Conservation (phyloP, 2,797 vertebrate genomes). For the Rallus crepitans region DNA sequence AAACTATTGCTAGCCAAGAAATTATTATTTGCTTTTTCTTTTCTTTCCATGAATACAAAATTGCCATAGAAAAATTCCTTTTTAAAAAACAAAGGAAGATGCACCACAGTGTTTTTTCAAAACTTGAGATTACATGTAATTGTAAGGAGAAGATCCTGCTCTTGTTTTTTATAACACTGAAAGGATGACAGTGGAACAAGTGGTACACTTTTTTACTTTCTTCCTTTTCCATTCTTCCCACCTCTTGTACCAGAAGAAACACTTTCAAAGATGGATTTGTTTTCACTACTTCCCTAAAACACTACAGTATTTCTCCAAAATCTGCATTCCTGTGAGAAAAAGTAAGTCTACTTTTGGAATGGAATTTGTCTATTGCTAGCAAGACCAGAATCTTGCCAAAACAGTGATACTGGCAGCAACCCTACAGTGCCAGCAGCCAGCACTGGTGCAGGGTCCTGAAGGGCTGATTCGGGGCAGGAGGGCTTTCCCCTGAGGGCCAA, state of each 20-base stretch:
- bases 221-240: background rate
- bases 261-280: background rate
- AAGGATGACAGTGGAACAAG: background rate
- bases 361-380: background rate
- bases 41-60: background rate
- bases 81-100: background rate
- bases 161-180: background rate
- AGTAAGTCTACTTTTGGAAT: background rate
- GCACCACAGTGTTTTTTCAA: background rate
- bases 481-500: background rate
- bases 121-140: background rate
- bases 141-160: background rate
- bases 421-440: accelerated
- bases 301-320: background rate
- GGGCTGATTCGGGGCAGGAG: background rate
- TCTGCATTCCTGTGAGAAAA: background rate
- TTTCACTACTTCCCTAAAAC: background rate
- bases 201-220: background rate
- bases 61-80: background rate
- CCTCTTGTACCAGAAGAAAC: background rate
- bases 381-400: background rate
- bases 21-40: background rate
- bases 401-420: accelerated
- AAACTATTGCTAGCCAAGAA: background rate
- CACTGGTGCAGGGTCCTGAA: background rate